Percentiles rank a stretch among this genome's conserved stretches.
Conservation (phyloP, 2,797 vertebrate genomes). For the Sebastes nivosus region DNA sequence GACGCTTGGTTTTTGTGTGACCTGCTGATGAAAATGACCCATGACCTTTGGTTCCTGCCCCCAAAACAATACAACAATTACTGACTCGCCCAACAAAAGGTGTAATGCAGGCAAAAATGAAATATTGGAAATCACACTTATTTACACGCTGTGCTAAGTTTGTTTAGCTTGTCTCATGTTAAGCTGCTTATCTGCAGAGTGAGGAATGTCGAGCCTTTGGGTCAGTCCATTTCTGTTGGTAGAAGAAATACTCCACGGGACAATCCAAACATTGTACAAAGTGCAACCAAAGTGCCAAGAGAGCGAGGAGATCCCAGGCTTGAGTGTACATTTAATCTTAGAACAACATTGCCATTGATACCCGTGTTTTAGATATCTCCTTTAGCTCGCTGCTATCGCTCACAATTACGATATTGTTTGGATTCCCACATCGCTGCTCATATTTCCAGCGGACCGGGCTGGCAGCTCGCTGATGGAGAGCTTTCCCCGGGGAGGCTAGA, state of each 20-base stretch:
- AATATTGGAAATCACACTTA: background rate
- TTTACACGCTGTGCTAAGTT: constrained; percentile 3
- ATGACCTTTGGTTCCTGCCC: background rate
- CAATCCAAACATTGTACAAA: constrained; percentile 60
- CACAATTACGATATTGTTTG: constrained; percentile 62
- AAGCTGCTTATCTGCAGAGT: constrained; percentile 54
- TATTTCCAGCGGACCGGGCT: constrained; percentile 56
- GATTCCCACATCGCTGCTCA: constrained; percentile 60
- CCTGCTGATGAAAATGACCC: background rate
- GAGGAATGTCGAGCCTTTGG: constrained; percentile 48
- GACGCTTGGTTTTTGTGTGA: constrained; percentile 1
- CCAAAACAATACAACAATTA: background rate
- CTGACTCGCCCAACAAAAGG: background rate
- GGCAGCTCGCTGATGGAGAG: constrained; percentile 47
- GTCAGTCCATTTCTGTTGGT: constrained; percentile 57
- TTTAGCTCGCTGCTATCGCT: constrained; percentile 56
- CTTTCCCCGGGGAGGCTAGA: constrained; percentile 57
- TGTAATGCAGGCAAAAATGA: background rate
- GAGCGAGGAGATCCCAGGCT: constrained; percentile 43
- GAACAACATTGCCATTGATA: constrained; percentile 51
- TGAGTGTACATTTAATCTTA: constrained; percentile 59
- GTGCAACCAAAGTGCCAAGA: constrained; percentile 48
- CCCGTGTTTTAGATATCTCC: constrained; percentile 46
- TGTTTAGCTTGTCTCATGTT: constrained; percentile 57
- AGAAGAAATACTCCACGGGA: constrained; percentile 54